Conservation (phyloP, 2,113 vertebrate species). For the Cyprinodon variegatus region DNA sequence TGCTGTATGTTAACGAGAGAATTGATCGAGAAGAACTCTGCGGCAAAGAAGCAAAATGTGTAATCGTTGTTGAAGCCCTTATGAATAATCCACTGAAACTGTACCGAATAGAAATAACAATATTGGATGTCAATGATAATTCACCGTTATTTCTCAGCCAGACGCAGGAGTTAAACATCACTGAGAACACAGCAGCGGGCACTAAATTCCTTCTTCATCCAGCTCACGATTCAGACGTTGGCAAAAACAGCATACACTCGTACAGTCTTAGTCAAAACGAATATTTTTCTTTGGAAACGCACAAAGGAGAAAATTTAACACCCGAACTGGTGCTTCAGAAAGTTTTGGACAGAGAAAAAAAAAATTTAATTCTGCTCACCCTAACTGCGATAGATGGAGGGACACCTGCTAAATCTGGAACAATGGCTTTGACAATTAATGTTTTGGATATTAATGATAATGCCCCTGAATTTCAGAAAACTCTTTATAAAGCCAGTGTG, state of each 20-base stretch:
- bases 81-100: slow-evolving; percentile 70
- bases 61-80: slow-evolving; percentile 69
- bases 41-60: slow-evolving; percentile 50
- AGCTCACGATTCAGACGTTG: slow-evolving; percentile 70
- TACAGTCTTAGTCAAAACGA: slow-evolving; percentile 70
- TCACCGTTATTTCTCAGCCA: slow-evolving; percentile 54
- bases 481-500: slow-evolving; percentile 58
- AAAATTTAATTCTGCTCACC: slow-evolving; percentile 50
- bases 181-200: slow-evolving; percentile 44
- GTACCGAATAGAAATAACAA: slow-evolving; percentile 48
- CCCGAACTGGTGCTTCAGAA: slow-evolving; percentile 75
- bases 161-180: slow-evolving; percentile 45
- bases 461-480: slow-evolving; percentile 54
- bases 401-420: slow-evolving; percentile 67
- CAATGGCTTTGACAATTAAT: slow-evolving; percentile 54
- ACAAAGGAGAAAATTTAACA: slow-evolving; percentile 68
- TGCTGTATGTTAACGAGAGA: slow-evolving; percentile 65
- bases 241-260: slow-evolving; percentile 61
- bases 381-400: slow-evolving; percentile 76
- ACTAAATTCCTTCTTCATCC: slow-evolving; percentile 61
- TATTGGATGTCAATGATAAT: slow-evolving; percentile 78
- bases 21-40: slow-evolving; percentile 77
- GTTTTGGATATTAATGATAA: slow-evolving; percentile 74
- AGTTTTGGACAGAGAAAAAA: slow-evolving; percentile 72
- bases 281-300: slow-evolving; percentile 56